Evolutionary conservation across 2,113 vertebrate species (phyloP).

Genomic region (Mirza zaza): DNA sequence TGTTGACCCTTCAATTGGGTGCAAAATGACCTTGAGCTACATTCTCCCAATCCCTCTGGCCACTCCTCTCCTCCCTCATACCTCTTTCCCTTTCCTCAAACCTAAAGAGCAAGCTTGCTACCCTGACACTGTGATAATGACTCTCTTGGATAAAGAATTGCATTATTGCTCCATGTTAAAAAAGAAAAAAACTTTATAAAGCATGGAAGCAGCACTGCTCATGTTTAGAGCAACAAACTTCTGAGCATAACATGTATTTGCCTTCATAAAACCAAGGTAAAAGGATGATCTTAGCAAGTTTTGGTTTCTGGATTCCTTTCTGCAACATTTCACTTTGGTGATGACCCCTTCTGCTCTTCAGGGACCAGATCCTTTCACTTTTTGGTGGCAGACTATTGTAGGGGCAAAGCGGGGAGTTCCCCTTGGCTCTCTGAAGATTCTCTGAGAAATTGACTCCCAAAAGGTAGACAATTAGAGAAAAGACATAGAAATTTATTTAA

Average conservation of each 20-base stretch:
- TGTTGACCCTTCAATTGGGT: neutral
- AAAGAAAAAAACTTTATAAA: neutral
- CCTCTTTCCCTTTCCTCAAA: neutral
- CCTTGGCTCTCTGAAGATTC: too few species aligned
- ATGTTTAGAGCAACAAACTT: neutral
- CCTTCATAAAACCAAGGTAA: constrained; percentile 27
- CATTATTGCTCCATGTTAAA: neutral
- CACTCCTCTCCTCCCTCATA: neutral
- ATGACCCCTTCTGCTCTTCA: neutral
- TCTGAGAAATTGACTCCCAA: too few species aligned
- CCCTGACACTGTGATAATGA: neutral
- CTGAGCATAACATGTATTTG: neutral
- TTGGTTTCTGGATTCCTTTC: neutral
- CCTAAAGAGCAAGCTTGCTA: neutral
- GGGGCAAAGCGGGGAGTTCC: too few species aligned
- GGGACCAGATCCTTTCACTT: neutral
- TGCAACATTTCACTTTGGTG: neutral
- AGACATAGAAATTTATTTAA: too few species aligned
- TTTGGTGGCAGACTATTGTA: neutral
- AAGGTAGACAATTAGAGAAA: too few species aligned
- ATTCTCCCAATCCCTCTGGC: neutral
- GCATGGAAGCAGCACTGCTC: neutral
- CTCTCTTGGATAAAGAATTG: neutral
- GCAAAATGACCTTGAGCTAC: neutral
- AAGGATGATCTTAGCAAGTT: neutral